These are phyloP conservation scores for Eleutherodactylus coqui DNA, from an alignment of 2,797 vertebrate genomes.

Conservation along the genomic window DNA sequence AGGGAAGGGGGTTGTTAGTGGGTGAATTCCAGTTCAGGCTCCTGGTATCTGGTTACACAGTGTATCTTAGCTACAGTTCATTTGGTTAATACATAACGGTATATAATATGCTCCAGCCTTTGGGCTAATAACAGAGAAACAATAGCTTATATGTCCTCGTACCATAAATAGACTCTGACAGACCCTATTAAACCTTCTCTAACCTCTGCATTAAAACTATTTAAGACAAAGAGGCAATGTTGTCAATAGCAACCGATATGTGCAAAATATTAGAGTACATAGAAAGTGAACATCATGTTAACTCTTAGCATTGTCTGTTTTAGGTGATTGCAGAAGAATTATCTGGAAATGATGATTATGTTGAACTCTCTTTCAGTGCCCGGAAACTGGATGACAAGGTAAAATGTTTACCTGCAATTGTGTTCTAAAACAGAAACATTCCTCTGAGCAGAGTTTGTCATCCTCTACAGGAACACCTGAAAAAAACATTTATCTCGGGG, in stretches of 20 bases:
- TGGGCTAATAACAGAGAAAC: too few species aligned
- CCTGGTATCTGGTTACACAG: too few species aligned
- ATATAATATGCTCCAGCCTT: too few species aligned
- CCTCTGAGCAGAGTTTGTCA: neutral
- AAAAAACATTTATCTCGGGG: too few species aligned
- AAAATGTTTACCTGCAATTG: constrained; percentile 67
- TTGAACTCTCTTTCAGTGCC: constrained; percentile 96
- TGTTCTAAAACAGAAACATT: neutral
- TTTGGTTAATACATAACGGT: too few species aligned
- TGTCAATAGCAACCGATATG: neutral
- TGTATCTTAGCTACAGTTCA: too few species aligned
- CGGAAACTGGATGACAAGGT: constrained; percentile 99
- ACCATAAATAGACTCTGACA: too few species aligned
- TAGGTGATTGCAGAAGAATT: constrained; percentile 97
- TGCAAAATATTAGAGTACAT: neutral
- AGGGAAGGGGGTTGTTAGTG: too few species aligned
- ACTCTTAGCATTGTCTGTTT: constrained; percentile 46
- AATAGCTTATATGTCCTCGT: too few species aligned
- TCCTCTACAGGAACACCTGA: too few species aligned
- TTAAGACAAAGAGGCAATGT: neutral
- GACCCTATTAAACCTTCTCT: too few species aligned
- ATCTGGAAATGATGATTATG: constrained; percentile 96
- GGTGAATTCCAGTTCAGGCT: too few species aligned
- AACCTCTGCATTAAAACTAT: neutral
- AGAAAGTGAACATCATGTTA: constrained; percentile 51